phyloP scores from a whole-genome alignment of 2,888 invertebrate species.

The Hypercompe scribonia region DNA sequence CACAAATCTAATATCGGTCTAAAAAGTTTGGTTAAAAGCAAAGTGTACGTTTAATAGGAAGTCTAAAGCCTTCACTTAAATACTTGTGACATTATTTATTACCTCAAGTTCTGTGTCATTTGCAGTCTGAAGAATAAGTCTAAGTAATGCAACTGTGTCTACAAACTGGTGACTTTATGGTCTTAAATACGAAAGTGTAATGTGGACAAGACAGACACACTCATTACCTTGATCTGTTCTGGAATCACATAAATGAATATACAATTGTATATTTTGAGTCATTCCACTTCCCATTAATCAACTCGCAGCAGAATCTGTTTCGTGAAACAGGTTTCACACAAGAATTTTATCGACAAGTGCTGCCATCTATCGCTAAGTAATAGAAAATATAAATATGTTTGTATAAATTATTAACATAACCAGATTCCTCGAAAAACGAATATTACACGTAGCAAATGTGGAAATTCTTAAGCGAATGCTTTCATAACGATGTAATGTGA shows the following conservation, averaged over 20 bases:
- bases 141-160: not conserved
- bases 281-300: slow-evolving; percentile 19
- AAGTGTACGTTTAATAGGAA: not conserved
- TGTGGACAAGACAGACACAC: slow-evolving; percentile 4
- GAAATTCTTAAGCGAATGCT: slow-evolving; percentile 31
- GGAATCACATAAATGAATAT: slow-evolving; percentile 29
- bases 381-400: slow-evolving; percentile 6
- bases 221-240: slow-evolving; percentile 35
- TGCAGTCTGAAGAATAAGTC: not conserved
- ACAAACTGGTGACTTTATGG: not conserved
- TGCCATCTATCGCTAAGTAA: slow-evolving; percentile 39
- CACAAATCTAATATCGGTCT: not conserved
- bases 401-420: slow-evolving; percentile 30
- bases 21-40: not conserved
- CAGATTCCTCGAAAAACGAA: slow-evolving; percentile 14
- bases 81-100: not conserved
- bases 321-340: slow-evolving; percentile 29
- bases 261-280: slow-evolving; percentile 22
- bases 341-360: slow-evolving; percentile 27
- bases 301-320: slow-evolving; percentile 21
- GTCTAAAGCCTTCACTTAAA: too few species aligned
- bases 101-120: not conserved
- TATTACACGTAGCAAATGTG: slow-evolving; percentile 8
- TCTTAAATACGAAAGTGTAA: not conserved
- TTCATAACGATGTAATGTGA: slow-evolving; percentile 25